Conservation (phyloP, 2,797 vertebrate genomes). For the Halcyon leucocephala region DNA sequence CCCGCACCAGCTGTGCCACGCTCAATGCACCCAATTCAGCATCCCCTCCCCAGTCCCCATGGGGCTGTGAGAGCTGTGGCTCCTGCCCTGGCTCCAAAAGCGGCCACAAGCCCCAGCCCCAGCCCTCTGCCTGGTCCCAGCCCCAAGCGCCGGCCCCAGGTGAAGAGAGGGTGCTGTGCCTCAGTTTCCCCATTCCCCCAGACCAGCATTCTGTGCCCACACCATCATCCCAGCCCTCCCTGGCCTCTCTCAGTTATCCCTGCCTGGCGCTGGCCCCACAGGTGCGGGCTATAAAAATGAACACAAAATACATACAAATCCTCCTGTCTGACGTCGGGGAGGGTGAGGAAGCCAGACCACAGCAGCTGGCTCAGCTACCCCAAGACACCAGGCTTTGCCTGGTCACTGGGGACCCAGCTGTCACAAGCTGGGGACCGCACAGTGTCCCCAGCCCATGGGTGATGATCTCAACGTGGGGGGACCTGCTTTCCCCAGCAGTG, state of each 20-base stretch:
- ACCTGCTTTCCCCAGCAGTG: accelerated
- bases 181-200: background rate
- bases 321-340: background rate
- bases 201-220: background rate
- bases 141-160: accelerated
- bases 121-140: background rate
- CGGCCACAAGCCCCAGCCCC: accelerated
- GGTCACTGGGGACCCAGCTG: background rate
- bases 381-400: background rate
- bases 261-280: background rate
- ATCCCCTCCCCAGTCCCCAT: background rate
- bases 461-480: accelerated
- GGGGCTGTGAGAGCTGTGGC: background rate
- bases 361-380: conserved; percentile 29
- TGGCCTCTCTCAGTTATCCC: background rate
- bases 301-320: conserved; percentile 20
- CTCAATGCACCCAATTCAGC: conserved; percentile 46
- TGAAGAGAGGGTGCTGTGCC: background rate
- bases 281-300: conserved; percentile 44
- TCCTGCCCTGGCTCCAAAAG: background rate
- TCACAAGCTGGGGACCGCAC: background rate
- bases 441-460: accelerated
- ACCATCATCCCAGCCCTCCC: accelerated
- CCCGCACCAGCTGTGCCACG: conserved; percentile 48
- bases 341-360: background rate